Conservation (phyloP, 2,888 invertebrate genomes). For the Aquatica leii region DNA sequence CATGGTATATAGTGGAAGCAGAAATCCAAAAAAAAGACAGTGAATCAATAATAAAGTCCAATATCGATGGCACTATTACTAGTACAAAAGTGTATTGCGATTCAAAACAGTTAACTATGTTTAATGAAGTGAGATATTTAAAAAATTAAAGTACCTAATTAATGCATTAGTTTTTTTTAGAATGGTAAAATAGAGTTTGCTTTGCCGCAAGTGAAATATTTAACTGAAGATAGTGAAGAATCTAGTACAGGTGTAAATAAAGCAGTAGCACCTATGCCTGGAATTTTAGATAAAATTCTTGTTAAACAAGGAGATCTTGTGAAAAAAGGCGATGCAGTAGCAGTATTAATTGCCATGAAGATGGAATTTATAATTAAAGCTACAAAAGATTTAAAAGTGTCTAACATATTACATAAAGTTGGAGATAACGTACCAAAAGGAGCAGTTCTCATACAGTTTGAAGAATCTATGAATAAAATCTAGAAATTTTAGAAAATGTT, state of each 20-base stretch:
- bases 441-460: constrained; percentile 67
- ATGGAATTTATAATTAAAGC: constrained; percentile 98
- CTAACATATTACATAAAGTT: constrained; percentile 72
- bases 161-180: constrained; percentile 59
- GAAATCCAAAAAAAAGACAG: constrained; percentile 56
- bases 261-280: constrained; percentile 93
- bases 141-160: not conserved
- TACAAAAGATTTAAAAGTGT: constrained; percentile 78
- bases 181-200: constrained; percentile 73
- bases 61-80: constrained; percentile 65
- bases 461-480: too few species aligned
- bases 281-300: constrained; percentile 89
- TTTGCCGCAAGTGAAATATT: constrained; percentile 69
- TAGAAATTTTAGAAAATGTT: too few species aligned
- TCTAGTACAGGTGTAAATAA: constrained; percentile 62
- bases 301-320: constrained; percentile 85
- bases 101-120: constrained; percentile 69
- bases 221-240: constrained; percentile 58
- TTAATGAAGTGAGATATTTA: constrained; percentile 64
- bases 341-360: constrained; percentile 99
- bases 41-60: constrained; percentile 61
- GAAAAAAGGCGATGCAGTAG: constrained; percentile 85
- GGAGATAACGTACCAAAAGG: constrained; percentile 89
- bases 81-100: constrained; percentile 67
- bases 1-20: constrained; percentile 66